phyloP scores from a whole-genome alignment of 2,888 invertebrate species.

The Drosophila lacicola region DNA sequence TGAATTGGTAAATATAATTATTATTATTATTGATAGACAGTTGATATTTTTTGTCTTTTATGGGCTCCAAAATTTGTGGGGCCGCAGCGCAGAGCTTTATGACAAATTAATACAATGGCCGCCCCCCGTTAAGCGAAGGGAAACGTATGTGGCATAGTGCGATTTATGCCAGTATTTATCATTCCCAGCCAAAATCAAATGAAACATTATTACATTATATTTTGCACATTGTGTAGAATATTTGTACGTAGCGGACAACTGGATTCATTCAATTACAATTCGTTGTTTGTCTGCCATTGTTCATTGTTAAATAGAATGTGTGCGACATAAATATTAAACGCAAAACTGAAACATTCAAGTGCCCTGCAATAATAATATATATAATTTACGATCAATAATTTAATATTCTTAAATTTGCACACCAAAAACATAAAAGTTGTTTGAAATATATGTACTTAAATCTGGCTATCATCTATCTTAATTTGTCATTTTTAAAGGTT shows the following conservation, averaged over 20 bases:
- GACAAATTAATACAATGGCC: conserved; percentile 76
- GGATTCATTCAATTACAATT: conserved; percentile 71
- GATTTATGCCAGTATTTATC: conserved; percentile 74
- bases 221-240: conserved; percentile 65
- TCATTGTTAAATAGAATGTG: conserved; percentile 53
- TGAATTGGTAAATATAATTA: neutral
- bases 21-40: conserved; percentile 25
- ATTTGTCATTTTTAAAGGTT: conserved; percentile 1
- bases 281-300: conserved; percentile 59
- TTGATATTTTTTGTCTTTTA: conserved; percentile 43
- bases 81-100: conserved; percentile 72
- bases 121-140: conserved; percentile 26
- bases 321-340: conserved; percentile 56
- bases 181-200: conserved; percentile 60
- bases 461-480: conserved; percentile 23
- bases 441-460: neutral
- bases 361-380: conserved; percentile 57
- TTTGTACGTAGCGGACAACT: conserved; percentile 21
- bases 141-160: conserved; percentile 52
- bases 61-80: conserved; percentile 17
- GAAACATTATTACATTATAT: conserved; percentile 67
- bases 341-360: conserved; percentile 34
- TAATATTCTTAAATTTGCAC: conserved; percentile 47
- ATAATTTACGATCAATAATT: conserved; percentile 68
- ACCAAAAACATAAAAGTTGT: conserved; percentile 44